Conservation (phyloP, 2,797 vertebrate genomes). For the Mionectes olivaceus region DNA sequence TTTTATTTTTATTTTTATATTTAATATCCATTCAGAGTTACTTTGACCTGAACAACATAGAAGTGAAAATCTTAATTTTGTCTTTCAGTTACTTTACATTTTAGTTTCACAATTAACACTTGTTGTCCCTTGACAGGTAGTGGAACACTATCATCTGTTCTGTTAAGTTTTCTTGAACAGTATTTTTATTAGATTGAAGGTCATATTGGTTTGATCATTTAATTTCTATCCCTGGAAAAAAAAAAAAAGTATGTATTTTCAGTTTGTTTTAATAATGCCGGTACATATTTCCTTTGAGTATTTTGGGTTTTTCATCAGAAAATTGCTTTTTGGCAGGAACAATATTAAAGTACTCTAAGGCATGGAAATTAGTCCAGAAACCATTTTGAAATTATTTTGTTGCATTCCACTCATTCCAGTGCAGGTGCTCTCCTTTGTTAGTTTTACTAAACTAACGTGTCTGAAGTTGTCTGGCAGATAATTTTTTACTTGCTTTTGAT, state of each 20-base stretch:
- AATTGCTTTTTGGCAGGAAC: neutral
- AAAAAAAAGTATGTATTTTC: neutral
- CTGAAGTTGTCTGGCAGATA: neutral
- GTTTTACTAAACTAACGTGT: neutral
- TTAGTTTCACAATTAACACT: neutral
- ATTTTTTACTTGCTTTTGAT: neutral
- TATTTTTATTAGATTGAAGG: neutral
- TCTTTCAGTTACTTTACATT: neutral
- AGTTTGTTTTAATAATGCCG: neutral
- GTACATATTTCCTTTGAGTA: neutral
- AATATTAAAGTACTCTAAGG: neutral
- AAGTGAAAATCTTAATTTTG: neutral
- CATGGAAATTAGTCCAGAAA: neutral
- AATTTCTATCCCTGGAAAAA: neutral
- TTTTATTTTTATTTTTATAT: constrained; percentile 11
- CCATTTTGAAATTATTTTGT: neutral
- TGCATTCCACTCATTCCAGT: neutral
- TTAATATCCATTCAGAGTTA: neutral
- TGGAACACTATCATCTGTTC: neutral
- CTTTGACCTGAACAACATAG: neutral
- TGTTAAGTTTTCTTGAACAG: neutral
- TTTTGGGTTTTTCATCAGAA: neutral
- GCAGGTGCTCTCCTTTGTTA: neutral
- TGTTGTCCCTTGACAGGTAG: neutral
- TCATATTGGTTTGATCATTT: neutral